Conservation (phyloP, 2,888 invertebrate genomes). For the Netelia melanura region DNA sequence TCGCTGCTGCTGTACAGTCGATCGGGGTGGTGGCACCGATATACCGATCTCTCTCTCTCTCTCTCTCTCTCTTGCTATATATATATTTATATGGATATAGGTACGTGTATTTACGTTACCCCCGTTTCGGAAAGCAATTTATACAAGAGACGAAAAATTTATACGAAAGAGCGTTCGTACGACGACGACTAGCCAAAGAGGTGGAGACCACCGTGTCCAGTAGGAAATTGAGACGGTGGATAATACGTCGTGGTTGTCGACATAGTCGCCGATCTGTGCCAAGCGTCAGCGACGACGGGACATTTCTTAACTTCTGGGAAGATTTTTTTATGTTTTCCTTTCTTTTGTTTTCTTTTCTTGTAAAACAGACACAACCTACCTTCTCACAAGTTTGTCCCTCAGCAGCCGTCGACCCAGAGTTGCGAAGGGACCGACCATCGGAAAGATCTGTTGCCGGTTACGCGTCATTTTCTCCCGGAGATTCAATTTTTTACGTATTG, state of each 20-base stretch:
- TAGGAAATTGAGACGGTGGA: background rate
- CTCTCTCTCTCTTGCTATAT: background rate
- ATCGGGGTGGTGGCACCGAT: constrained; percentile 39
- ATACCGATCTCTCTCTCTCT: background rate
- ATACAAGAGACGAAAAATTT: constrained; percentile 43
- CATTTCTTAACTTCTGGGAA: background rate
- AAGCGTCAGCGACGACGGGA: background rate
- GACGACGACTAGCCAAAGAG: background rate
- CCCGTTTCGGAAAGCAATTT: constrained; percentile 44
- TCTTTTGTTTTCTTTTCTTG: constrained; percentile 9
- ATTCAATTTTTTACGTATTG: background rate
- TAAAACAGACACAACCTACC: constrained; percentile 81
- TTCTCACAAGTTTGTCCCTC: constrained; percentile 86
- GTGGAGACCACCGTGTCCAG: background rate
- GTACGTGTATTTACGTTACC: constrained; percentile 20
- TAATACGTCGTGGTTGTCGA: background rate
- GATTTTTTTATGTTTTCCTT: background rate
- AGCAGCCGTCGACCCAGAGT: constrained; percentile 86
- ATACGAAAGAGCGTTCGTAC: constrained; percentile 8
- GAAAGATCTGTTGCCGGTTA: constrained; percentile 86
- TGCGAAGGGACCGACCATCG: constrained; percentile 85
- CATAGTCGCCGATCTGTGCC: background rate
- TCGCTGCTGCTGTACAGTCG: constrained; percentile 12
- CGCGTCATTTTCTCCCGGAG: constrained; percentile 78
- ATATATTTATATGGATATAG: background rate